Evolutionary conservation across 2,113 vertebrate species (phyloP), one percentile per base, ranked within the genome.

Genomic region (Sylvietta virens): DNA sequence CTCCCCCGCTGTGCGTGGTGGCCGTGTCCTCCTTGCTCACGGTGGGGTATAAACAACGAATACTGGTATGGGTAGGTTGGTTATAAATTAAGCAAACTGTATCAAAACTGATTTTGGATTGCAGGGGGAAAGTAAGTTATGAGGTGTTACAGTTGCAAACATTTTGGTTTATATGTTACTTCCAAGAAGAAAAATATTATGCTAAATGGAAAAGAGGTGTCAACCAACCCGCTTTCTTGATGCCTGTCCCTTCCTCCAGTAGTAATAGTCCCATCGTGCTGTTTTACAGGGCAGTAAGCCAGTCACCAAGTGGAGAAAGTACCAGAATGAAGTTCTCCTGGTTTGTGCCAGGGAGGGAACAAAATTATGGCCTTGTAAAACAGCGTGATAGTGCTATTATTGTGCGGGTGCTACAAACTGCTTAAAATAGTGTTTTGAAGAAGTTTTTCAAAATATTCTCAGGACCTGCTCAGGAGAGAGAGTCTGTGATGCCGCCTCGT

Each of bases 141-240:
- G 96, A 97, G 95, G 94, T 97, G 95, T 90, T 93, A 96, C 35
- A 78, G 56, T 95, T 94, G 90, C 95, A 96, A 97, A 88, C 58
- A 91, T 71, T 95, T 94, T 97, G 81, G 66, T 98, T 97, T 97
- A 97, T 92, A 92, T 6, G 30, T 39, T 96, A 40, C 48, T 94
- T 97, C 73, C 81, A 96, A 97, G 95, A 98, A 97, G 91, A 92
- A 95, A 97, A 97, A 96, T 94, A 94, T 91, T 95, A 95, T 87
- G 85, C 67, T 90, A 95, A 89, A 92, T 87, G 81, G 24, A 73
- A 78, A 71, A 94, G 94, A 94, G 77, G 85, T 81, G 76, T 90
- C 12, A 15, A 80, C 88, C 94, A 95, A 92, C 78, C 4, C 0
- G 66, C 51, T 77, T 45, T 92, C 61, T 64, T 42, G 44, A 67